Conservation (phyloP, 1,140 invertebrate species). For the Drosophila ogumai region DNA sequence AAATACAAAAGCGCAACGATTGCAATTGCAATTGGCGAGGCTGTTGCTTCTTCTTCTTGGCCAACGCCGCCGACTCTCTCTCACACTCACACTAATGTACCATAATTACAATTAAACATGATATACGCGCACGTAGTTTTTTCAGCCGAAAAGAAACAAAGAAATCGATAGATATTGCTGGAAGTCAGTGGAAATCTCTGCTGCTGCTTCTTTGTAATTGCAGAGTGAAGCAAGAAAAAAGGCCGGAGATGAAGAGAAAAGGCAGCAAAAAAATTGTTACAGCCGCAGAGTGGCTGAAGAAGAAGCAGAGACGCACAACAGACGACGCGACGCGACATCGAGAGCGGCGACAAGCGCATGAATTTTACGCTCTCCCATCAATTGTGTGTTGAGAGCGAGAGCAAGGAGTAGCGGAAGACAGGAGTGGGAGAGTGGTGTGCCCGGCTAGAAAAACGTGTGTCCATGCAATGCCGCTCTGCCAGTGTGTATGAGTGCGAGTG, state of each 20-base stretch:
- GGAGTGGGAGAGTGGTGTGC: constrained; percentile 34
- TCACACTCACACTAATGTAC: constrained; percentile 34
- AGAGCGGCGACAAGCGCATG: constrained; percentile 67
- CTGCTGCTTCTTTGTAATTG: constrained; percentile 56
- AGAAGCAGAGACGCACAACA: constrained; percentile 69
- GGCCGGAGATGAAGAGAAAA: constrained; percentile 52
- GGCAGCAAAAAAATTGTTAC: constrained; percentile 62
- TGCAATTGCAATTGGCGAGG: constrained; percentile 53
- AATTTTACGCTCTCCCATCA: constrained; percentile 80
- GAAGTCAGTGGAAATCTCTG: constrained; percentile 48
- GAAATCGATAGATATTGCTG: constrained; percentile 80
- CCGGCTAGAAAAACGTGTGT: constrained; percentile 64
- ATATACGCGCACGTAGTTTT: constrained; percentile 39
- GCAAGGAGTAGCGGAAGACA: constrained; percentile 8
- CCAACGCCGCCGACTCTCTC: constrained; percentile 11
- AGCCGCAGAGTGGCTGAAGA: constrained; percentile 65
- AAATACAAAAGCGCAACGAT: constrained; percentile 70
- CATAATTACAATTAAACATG: constrained; percentile 80
- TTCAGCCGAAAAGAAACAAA: constrained; percentile 65
- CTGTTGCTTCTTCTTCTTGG: constrained; percentile 58
- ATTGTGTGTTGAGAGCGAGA: constrained; percentile 67
- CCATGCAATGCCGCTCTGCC: constrained; percentile 27
- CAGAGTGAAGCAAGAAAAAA: constrained; percentile 57
- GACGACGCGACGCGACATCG: constrained; percentile 60
- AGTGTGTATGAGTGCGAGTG: constrained; percentile 9